phyloP scores from a whole-genome alignment of 2,797 vertebrate species.

The Cyclopterus lumpus region DNA sequence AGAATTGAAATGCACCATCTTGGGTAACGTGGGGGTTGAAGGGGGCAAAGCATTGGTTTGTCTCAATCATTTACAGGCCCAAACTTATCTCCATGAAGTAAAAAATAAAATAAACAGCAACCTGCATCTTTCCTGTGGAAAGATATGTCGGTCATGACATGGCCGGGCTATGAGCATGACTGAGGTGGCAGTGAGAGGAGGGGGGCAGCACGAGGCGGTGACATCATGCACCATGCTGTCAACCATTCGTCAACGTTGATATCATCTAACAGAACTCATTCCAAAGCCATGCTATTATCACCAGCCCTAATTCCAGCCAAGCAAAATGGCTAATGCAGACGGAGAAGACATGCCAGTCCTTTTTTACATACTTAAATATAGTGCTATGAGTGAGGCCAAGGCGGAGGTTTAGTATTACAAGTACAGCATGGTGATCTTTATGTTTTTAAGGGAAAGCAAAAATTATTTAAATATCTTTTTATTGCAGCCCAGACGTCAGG shows the following conservation, averaged over 20 bases:
- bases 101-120: conserved; percentile 24
- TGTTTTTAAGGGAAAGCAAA: not conserved
- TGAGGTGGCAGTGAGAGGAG: conserved; percentile 34
- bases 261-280: conserved; percentile 27
- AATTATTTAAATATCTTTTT: not conserved
- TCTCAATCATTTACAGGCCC: conserved; percentile 72
- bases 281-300: conserved; percentile 58
- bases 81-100: conserved; percentile 41
- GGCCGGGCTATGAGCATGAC: conserved; percentile 52
- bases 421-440: not conserved
- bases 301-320: conserved; percentile 25
- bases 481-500: not conserved
- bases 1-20: conserved; percentile 9
- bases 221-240: conserved; percentile 72
- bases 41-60: conserved; percentile 62
- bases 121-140: conserved; percentile 52
- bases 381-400: not conserved
- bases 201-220: conserved; percentile 34
- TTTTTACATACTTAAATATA: not conserved
- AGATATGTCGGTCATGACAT: conserved; percentile 47
- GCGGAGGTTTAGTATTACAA: not conserved
- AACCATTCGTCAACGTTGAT: conserved; percentile 25
- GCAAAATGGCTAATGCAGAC: conserved; percentile 6
- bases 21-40: conserved; percentile 4
- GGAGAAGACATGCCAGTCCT: conserved; percentile 34